phyloP scores from a whole-genome alignment of 1,140 invertebrate genomes.

The Cephus cinctus region DNA sequence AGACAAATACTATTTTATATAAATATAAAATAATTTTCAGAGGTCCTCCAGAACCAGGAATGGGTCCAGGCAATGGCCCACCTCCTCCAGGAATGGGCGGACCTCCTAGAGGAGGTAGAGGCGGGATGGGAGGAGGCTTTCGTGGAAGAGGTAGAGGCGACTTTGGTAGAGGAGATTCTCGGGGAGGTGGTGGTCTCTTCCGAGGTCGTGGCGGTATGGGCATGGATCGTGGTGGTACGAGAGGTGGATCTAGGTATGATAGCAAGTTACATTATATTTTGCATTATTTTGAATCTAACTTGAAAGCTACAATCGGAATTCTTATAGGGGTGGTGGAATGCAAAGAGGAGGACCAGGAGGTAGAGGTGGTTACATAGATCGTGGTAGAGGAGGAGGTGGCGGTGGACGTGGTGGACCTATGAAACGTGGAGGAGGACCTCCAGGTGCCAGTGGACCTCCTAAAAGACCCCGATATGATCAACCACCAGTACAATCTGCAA shows the following conservation, averaged over 20 bases:
- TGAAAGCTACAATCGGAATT: neutral
- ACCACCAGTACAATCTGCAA: conserved; percentile 42
- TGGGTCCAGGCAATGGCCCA: conserved; percentile 34
- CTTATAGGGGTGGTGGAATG: conserved; percentile 36
- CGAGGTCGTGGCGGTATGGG: conserved; percentile 39
- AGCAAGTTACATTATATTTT: neutral
- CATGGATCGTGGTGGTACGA: conserved; percentile 33
- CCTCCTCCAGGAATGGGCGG: conserved; percentile 40
- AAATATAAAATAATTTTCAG: conserved; percentile 23
- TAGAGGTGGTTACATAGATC: conserved; percentile 42
- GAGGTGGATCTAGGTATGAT: conserved; percentile 43
- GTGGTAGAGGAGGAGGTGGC: conserved; percentile 32
- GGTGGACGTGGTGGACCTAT: conserved; percentile 43
- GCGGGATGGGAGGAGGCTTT: neutral
- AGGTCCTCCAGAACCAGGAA: conserved; percentile 44
- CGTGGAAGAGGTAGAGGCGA: conserved; percentile 26
- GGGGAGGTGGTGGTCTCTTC: conserved; percentile 27
- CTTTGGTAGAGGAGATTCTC: conserved; percentile 34
- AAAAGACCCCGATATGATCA: conserved; percentile 52
- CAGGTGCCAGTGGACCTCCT: conserved; percentile 46
- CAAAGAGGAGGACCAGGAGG: conserved; percentile 40
- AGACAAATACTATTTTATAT: neutral
- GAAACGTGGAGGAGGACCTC: conserved; percentile 51
- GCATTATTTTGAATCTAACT: conserved; percentile 1
- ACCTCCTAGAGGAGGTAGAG: conserved; percentile 27